Evolutionary conservation across 1,140 invertebrate genomes (phyloP).

Genomic region (Pseudoatta argentina): DNA sequence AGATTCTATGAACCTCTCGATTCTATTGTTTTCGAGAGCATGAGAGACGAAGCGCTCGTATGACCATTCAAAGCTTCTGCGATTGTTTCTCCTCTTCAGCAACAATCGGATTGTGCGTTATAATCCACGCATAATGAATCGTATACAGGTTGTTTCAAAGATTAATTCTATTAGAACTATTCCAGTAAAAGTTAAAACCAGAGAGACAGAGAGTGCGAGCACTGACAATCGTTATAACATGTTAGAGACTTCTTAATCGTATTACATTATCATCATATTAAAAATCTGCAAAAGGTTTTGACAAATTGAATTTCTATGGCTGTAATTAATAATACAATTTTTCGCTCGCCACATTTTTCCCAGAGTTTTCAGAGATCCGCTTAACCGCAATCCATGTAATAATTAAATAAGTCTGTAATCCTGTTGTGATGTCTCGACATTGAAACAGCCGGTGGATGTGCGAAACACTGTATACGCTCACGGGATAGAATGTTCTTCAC

Average conservation of each 20-base stretch:
- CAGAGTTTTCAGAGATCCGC: constrained; percentile 4
- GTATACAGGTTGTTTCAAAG: neutral
- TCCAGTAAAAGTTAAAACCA: neutral
- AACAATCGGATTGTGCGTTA: constrained; percentile 18
- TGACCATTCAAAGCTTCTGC: constrained; percentile 17
- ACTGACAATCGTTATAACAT: neutral
- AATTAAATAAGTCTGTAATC: constrained; percentile 30
- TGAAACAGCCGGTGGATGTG: constrained; percentile 40
- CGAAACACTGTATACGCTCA: constrained; percentile 30
- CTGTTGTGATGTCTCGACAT: constrained; percentile 44
- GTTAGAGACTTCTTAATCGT: neutral
- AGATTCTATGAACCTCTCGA: constrained; percentile 47
- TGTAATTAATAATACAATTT: neutral
- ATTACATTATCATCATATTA: neutral
- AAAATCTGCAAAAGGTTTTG: neutral
- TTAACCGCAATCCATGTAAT: constrained; percentile 17
- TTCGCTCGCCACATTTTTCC: neutral
- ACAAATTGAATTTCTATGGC: neutral
- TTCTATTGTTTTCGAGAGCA: constrained; percentile 41
- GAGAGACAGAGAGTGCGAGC: too few relatives aligned
- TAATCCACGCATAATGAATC: constrained; percentile 28
- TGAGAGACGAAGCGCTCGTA: constrained; percentile 29
- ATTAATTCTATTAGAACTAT: neutral
- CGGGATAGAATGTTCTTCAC: constrained; percentile 56
- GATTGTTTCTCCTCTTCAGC: constrained; percentile 36